These are phyloP conservation scores for Hormaphis cornu DNA, from an alignment of 1,140 invertebrate species.

Conservation along the genomic window DNA sequence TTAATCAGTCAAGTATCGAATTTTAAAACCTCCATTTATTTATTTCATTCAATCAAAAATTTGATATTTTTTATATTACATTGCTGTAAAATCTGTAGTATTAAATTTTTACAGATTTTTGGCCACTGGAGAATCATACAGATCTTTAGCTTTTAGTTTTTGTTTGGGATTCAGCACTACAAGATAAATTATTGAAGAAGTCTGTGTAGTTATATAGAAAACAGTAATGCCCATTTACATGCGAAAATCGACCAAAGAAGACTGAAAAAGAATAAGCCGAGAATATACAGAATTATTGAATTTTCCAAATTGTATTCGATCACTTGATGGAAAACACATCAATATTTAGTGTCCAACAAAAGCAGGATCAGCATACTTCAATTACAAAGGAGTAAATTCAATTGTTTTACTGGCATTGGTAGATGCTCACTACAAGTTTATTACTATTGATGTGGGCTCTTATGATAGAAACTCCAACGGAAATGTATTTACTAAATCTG, in stretches of 20 bases:
- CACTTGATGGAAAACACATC: conserved; percentile 44
- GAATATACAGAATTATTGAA: conserved; percentile 37
- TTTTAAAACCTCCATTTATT: too few relatives aligned
- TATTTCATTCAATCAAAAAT: too few relatives aligned
- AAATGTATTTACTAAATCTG: conserved; percentile 40
- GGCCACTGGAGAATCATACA: conserved; percentile 29
- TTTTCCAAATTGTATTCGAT: conserved; percentile 41
- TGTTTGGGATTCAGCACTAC: conserved; percentile 19
- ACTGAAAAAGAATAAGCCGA: conserved; percentile 40
- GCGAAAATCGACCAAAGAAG: conserved; percentile 36
- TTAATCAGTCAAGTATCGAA: too few relatives aligned
- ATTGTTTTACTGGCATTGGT: conserved; percentile 36
- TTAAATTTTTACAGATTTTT: conserved; percentile 29
- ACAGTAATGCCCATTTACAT: background rate
- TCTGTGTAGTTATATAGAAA: background rate
- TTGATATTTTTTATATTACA: too few relatives aligned
- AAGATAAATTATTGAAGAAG: conserved; percentile 14
- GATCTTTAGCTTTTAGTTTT: conserved; percentile 27
- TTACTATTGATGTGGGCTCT: conserved; percentile 34
- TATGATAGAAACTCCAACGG: conserved; percentile 40
- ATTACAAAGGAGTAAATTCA: conserved; percentile 34
- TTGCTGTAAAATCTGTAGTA: too few relatives aligned
- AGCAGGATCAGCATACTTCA: conserved; percentile 35
- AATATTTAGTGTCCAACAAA: conserved; percentile 40
- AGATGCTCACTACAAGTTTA: conserved; percentile 36